Base-by-base conservation (phyloP, 1,140 invertebrate genomes). In the Linepithema humile region DNA sequence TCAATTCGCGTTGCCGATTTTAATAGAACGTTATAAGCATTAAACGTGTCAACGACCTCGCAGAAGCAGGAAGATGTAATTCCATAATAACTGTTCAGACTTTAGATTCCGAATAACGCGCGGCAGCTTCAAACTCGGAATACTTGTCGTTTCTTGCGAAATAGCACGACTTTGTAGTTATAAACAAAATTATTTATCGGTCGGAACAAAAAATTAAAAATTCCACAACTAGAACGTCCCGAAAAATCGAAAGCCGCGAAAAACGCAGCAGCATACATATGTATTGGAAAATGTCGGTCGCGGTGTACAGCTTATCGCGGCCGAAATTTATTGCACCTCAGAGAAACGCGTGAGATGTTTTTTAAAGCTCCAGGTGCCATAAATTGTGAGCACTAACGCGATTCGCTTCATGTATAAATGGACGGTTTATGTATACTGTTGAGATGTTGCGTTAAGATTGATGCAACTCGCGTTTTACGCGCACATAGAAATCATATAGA, bases 351-450 rank as follows among this genome's bases (percentile, higher is more conserved):
- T 15, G 23, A 15, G 55, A 29, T 15, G 29, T 48, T 50, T 77
- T 77, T 53, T 48, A 38, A 35, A 35, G 3, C 59, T 26, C 9
- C 20, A 40, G 20, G 20, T 6, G 38, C 45, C 59, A 65, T 77
- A 77, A 77, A 77, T 77, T 26, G 74, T 10, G 26, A 48, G 43
- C 59, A 23, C 60, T 50, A 77, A 77, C 60, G 43, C 45, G 43
- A 65, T 65, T 77, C 60, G 60, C 59, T 50, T 77, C 74, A 60
- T 65, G 43, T 53, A 77, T 65, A 77, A 77, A 65, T 65, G 59
- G 45, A 10, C 45, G 45, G 53, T 74, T 59, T 59, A 59, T 65
- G 59, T 50, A 57, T 40, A 75, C 26, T n/a, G 15, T 5, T 32
- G 59, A 38, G 23, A 60, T 64, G 35, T 35, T 62, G 29, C 7